Base-by-base conservation (phyloP, 2,113 vertebrate species). In the Ammodytes marinus region DNA sequence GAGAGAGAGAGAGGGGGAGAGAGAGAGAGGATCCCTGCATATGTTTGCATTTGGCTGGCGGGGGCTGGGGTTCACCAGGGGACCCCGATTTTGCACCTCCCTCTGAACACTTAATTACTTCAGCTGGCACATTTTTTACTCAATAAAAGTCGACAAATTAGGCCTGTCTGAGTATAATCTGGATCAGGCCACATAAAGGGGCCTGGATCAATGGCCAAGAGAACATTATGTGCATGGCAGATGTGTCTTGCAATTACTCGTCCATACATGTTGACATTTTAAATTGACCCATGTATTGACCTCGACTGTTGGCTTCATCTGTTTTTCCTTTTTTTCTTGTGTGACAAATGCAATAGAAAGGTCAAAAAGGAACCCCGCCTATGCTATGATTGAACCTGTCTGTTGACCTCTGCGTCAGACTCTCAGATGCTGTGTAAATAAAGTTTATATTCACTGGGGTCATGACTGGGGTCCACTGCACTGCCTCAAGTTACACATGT, bases 131-230 rank as follows among this genome's bases (percentile, higher is more conserved):
- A 92, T 86, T 69, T 79, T 75, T 86, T 69, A 84, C 81, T 77
- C 79, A 60, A 88, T 85, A 86, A 81, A 87, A 92, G 83, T 88
- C 53, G 49, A 85, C 83, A 73, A 76, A 81, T 85, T 39, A 40
- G 57, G 43, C 52, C 71, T 66, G 77, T 69, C 77, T 65, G 77
- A 42, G 54, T 74, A 59, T 69, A 80, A 79, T 64, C 40, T 77
- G 80, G 59, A 39, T 27, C 27, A 27, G 2, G 7, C 42, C 40
- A 85, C 87, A 84, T 80, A 82, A 60, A 69, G 70, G 27, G 54
- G 57, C 68, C 75, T 46, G 67, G 74, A 83, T 69, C 68, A 55
- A 17, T 76, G 15, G 68, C 75, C 15, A 19, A 66, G 74, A 71
- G 43, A 45, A 15, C 55, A 69, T 49, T 66, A 40, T 43, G 53